phyloP scores from a whole-genome alignment of 2,113 vertebrate species.

The Eonycteris spelaea region DNA sequence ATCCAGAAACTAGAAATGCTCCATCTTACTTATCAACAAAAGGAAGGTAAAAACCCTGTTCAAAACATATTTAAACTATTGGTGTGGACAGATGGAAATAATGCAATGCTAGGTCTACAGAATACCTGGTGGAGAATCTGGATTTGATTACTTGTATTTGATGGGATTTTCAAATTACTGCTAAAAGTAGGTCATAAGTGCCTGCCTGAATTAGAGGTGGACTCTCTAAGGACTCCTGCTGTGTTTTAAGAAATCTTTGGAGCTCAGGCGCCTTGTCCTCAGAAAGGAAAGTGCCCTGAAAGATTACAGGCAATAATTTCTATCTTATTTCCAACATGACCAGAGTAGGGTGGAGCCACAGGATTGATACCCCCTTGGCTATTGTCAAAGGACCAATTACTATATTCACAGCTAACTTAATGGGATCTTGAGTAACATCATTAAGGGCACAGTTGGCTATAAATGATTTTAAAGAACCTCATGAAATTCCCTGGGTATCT shows the following conservation, averaged over 20 bases:
- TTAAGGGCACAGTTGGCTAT: slow-evolving; percentile 71
- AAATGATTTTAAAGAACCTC: slow-evolving; percentile 74
- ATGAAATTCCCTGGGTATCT: slow-evolving; percentile 69
- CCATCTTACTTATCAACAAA: neutral
- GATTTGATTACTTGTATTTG: slow-evolving; percentile 29
- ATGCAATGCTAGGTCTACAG: neutral
- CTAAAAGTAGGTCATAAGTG: slow-evolving; percentile 29
- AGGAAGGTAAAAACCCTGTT: neutral
- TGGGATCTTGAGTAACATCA: slow-evolving; percentile 76
- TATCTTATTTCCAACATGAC: slow-evolving; percentile 41
- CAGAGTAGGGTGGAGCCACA: slow-evolving; percentile 36
- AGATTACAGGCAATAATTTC: slow-evolving; percentile 46
- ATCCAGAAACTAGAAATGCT: slow-evolving; percentile 10
- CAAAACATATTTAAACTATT: neutral
- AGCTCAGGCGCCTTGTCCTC: neutral
- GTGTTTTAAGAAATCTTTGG: slow-evolving; percentile 35
- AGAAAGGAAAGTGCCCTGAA: slow-evolving; percentile 35
- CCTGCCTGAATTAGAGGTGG: neutral
- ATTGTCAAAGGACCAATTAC: slow-evolving; percentile 73
- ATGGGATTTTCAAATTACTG: slow-evolving; percentile 41
- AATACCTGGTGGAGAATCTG: neutral
- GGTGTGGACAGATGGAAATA: neutral
- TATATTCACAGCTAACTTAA: slow-evolving; percentile 72
- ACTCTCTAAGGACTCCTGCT: neutral
- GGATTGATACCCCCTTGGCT: slow-evolving; percentile 33